Conservation (phyloP, 2,113 vertebrate species). For the Cryptomyrus ogoouensis region DNA sequence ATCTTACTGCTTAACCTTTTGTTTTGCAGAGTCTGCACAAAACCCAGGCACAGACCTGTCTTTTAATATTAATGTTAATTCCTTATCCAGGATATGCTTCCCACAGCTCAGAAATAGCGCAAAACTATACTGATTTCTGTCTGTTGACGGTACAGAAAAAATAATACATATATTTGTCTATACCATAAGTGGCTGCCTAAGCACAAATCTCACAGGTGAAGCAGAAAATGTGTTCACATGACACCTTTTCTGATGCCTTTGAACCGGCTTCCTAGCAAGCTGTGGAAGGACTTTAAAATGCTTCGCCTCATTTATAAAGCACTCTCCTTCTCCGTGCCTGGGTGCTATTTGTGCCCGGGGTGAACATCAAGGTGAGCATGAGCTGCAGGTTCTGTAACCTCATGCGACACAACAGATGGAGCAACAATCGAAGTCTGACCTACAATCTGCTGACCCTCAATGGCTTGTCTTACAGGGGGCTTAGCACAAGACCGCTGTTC, state of each 20-base stretch:
- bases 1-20: conserved; percentile 1
- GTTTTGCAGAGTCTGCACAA: not conserved
- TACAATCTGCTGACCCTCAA: not conserved
- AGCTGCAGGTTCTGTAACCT: not conserved
- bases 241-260: not conserved
- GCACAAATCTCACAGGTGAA: not conserved
- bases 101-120: not conserved
- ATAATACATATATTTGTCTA: not conserved
- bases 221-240: not conserved
- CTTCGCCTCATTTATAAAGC: not conserved
- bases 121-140: not conserved
- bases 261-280: not conserved
- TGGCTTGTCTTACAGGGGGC: not conserved
- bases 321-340: not conserved
- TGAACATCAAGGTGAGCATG: not conserved
- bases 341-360: not conserved
- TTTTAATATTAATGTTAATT: conserved; percentile 9
- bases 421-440: not conserved
- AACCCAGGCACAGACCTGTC: not conserved
- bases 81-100: conserved; percentile 2
- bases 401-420: conserved; percentile 5
- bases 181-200: not conserved
- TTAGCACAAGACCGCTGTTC: not conserved
- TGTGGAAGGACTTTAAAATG: not conserved
- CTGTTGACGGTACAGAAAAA: not conserved